Evolutionary conservation across 1,140 invertebrate species (phyloP), one percentile per base, ranked within the genome.

Genomic region (Adoxophyes honmai): DNA sequence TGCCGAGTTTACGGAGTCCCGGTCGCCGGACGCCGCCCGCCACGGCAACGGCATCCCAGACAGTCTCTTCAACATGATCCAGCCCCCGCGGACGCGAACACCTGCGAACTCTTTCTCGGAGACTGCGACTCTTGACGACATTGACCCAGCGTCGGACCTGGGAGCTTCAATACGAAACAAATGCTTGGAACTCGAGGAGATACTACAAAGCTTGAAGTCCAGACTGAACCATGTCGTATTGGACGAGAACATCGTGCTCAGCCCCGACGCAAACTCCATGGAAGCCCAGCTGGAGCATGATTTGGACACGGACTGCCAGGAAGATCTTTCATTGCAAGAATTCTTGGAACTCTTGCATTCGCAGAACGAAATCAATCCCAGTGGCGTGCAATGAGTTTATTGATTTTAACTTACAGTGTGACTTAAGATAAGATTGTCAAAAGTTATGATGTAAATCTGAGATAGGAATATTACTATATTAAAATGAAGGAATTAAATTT

Each of bases 141-240:
- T 90, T 37, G 89, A 90, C 56, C 87, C 88, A 4, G 51, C 81
- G 4, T 90, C 89, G 0, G 88, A 89, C 59, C 73, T 90, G 15
- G 89, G 89, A 1, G 78, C 85, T 7, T 89, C 89, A 0, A 85
- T 90, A 21, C 75, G 87, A 68, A 86, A 89, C 57, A 90, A 90
- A 60, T 90, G 88, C 60, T 75, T 85, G 44, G 89, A 90, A 68
- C 71, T 90, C 1, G 89, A 90, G 62, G 88, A 89, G 66, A 89
- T 90, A 7, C 76, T 89, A 9, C 88, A 88, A 59, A 87, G 87
- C 64, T 68, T 90, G 0, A 90, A 90, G 56, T 86, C 88, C 4
- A 80, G 89, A 6, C 71, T 90, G 8, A 89, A 90, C 62, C 87
- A 88, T 48, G 88, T 90, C 8, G 87, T 90, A 33, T 66, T 89